A percentile compares a stretch with the other conserved stretches of the same genome.
These are phyloP conservation scores for Anthrax anthrax DNA, from an alignment of 2,888 invertebrate species.

Conservation along the genomic window DNA sequence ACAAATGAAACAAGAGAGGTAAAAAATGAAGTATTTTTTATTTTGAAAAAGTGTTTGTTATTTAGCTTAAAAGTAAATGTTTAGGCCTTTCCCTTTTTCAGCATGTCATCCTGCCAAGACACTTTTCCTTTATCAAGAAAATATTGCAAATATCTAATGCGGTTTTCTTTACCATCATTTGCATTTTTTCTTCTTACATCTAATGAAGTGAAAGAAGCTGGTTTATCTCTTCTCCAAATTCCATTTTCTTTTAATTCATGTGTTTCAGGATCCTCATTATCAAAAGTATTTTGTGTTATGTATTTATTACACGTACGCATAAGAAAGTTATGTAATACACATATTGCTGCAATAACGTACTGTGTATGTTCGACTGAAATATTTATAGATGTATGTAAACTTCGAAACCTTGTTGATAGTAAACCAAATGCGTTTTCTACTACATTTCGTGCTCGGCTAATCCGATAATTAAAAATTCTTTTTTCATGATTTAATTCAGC, in stretches of 20 bases:
- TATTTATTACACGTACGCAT: neutral
- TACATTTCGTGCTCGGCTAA: no score
- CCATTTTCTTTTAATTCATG: neutral
- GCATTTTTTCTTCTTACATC: neutral
- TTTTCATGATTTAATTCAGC: no score
- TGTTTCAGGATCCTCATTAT: neutral
- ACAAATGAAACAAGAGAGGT: no score
- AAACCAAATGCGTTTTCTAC: no score
- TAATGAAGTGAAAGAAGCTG: neutral
- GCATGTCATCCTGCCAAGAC: no score
- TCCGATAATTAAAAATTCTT: no score
- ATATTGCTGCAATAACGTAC: neutral
- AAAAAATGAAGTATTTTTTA: no score
- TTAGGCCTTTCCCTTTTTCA: no score
- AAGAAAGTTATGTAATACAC: constrained; percentile 1
- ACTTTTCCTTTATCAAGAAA: constrained; percentile 1
- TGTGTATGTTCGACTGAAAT: neutral
- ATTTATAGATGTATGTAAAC: constrained; percentile 1
- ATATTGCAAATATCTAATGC: neutral
- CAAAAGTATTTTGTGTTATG: constrained; percentile 1
- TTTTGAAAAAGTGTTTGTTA: no score
- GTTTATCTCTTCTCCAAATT: neutral
- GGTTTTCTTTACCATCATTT: neutral
- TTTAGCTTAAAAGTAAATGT: no score
- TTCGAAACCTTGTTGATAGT: neutral